Evolutionary conservation across 2,113 vertebrate genomes (phyloP), one percentile per base, ranked within the genome.

Genomic region (Chionomys nivalis): DNA sequence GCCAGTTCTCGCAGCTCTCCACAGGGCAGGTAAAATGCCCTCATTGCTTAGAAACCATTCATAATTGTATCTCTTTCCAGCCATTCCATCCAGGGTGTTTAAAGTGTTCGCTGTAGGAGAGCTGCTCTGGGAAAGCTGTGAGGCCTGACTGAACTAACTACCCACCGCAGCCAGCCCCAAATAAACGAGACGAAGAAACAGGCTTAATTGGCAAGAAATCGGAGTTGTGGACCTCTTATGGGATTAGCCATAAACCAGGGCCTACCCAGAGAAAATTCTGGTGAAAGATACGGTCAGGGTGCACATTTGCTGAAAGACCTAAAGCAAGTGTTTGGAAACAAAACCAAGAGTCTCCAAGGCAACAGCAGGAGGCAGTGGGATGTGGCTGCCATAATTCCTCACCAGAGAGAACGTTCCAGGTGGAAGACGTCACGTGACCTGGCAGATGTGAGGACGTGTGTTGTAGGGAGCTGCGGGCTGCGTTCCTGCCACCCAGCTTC

Each of bases 11-110:
- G 90, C 68, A 23, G 61, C 33, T 96, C 0, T 0, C 94, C 92
- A 36, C 36, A 26, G 90, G 82, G 65, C 95, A 73, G 90, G 72
- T n/a, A 55, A 68, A 85, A 94, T 91, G 70, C 61, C 87, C 95
- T 96, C 55, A 49, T 7, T 94, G 95, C 63, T 68, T 82, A 90
- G 89, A 96, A 97, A 96, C 77, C 70, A 92, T 0, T 76, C 78
- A 66, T 89, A 87, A 95, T 42, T 24, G 55, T 88, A 72, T 2
- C 87, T 49, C 65, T 81, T 97, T 95, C 94, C 94, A 90, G 61
- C 83, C 90, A 95, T 85, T 95, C 88, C 86, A 79, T 68, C 87
- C n/a, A 81, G 21, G 21, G 31, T 88, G 26, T 75, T 96, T 66
- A 70, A 96, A 96, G 91, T 49, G 92, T 36, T 91, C 79, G 63